Base-by-base conservation (phyloP, 2,888 invertebrate genomes). In the Microplitis manilae region DNA sequence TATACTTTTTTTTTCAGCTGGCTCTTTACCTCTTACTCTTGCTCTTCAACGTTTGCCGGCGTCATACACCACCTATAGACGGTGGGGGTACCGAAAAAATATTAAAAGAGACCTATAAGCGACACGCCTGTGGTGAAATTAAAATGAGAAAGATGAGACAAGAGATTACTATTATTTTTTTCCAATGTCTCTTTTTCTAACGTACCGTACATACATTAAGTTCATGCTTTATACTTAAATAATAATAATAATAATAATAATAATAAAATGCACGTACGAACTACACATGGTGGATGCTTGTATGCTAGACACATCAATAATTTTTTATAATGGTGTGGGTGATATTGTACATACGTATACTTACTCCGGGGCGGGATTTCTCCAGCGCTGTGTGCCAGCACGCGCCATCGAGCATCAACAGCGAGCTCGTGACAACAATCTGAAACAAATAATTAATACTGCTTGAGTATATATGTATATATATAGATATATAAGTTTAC, bases 311-410 rank as follows among this genome's bases (percentile, higher is more conserved):
- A 77, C 64, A 50, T 68, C 68, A 39, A 68, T 61, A 59, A 65
- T 77, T 77, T 70, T 30, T 17, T 20, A 62, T 15, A 62, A 74
- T 68, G 50, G 73, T 70, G 69, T 70, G 77, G 74, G 77, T 77
- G 69, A 74, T 73, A 77, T 73, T 77, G 69, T 77, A 77, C 77
- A 77, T 77, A 77, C 77, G 77, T 77, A 79, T 72, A 94, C 94
- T 94, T 91, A 94, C 94, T 94, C 94, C 89, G 94, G 93, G 91
- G 93, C 93, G 91, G 94, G 93, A 92, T 93, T 94, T 91, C 93
- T 93, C 92, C 93, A 94, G 91, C 94, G 94, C 91, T 94, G 93
- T 93, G 94, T 94, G 90, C 94, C 94, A 92, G 94, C 93, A 91
- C 94, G 93, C 91, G 94, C 94, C 94, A 94, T 94, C 92, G 87